These are phyloP conservation scores for Elaeidobius kamerunicus DNA, from an alignment of 2,888 invertebrate species.

Conservation along the genomic window DNA sequence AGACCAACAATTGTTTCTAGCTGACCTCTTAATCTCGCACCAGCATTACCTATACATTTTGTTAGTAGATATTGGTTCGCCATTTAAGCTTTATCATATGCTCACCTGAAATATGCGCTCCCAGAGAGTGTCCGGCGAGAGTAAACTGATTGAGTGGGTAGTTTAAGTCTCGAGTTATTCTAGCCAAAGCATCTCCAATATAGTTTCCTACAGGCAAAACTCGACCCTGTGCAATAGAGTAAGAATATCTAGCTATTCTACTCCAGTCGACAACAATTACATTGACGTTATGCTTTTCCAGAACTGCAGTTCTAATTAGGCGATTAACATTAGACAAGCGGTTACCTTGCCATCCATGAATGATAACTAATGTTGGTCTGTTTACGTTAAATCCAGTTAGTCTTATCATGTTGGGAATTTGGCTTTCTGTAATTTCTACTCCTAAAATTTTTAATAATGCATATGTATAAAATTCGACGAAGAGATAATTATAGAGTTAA, in stretches of 20 bases:
- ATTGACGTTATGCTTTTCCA: slow-evolving; percentile 38
- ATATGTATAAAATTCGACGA: too few species aligned
- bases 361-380: slow-evolving; percentile 37
- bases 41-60: slow-evolving; percentile 33
- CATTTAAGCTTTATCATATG: too few species aligned
- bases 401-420: slow-evolving; percentile 12
- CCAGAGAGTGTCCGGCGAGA: slow-evolving; percentile 37
- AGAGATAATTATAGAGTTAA: too few species aligned
- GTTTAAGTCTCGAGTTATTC: slow-evolving; percentile 10
- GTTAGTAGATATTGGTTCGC: too few species aligned
- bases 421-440: slow-evolving; percentile 23
- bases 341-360: slow-evolving; percentile 42
- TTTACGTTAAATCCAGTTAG: slow-evolving; percentile 32
- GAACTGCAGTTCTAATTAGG: slow-evolving; percentile 34
- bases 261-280: slow-evolving; percentile 45
- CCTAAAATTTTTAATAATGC: slow-evolving; percentile 14
- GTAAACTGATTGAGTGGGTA: slow-evolving; percentile 16
- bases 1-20: slow-evolving; percentile 43
- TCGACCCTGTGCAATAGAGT: slow-evolving; percentile 31
- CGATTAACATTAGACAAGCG: slow-evolving; percentile 36
- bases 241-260: slow-evolving; percentile 25
- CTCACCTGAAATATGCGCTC: slow-evolving; percentile 43
- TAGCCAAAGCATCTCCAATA: slow-evolving; percentile 34
- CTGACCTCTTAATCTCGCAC: slow-evolving; percentile 30
- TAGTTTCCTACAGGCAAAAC: slow-evolving; percentile 37